Evolutionary conservation across 2,888 invertebrate genomes (phyloP), one percentile per base, ranked within the genome.

Genomic region (Eudasyphora cyanicolor): DNA sequence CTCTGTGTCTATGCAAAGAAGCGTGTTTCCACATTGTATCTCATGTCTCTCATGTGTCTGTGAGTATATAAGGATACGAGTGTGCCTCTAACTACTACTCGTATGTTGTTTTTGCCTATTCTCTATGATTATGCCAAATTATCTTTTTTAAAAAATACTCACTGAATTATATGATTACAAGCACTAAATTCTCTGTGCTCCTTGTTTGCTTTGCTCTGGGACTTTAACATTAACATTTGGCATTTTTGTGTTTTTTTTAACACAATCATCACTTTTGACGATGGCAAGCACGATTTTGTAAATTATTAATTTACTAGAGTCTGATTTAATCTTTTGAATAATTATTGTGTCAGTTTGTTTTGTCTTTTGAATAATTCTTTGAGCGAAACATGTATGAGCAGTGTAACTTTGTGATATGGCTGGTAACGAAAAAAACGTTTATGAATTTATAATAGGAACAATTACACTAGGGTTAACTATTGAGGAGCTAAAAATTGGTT

Each of bases 71-170:
- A n/a, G 57, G 45, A 42, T 45, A 12, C 45, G 14, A 45, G 14
- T 45, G 45, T 45, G n/a, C n/a, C n/a, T n/a, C n/a, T n/a, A n/a
- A n/a, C n/a, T n/a, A n/a, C 10, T 27, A 14, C n/a, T 24, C 27
- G 42, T 42, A 17, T 12, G 42, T 38, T 49, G 45, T 29, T 69
- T 70, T 71, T 29, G 74, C 70, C 71, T 32, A 27, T 45, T 60
- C 60, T 49, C 51, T 77, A 12, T 80, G 32, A 78, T 78, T 75
- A 78, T 78, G 54, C 70, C 62, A 75, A 82, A 82, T 82, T 79
- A 79, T 32, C 57, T 73, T 69, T 69, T n/a, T n/a, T n/a, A 60
- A 79, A 71, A 73, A 82, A 69, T 78, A 70, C n/a, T n/a, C n/a
- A n/a, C 57, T 14, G 29, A 29, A 60, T 60, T 14, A 60, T 29